These are phyloP conservation scores for Aepyceros melampus DNA, from an alignment of 2,113 vertebrate species.

Conservation along the genomic window DNA sequence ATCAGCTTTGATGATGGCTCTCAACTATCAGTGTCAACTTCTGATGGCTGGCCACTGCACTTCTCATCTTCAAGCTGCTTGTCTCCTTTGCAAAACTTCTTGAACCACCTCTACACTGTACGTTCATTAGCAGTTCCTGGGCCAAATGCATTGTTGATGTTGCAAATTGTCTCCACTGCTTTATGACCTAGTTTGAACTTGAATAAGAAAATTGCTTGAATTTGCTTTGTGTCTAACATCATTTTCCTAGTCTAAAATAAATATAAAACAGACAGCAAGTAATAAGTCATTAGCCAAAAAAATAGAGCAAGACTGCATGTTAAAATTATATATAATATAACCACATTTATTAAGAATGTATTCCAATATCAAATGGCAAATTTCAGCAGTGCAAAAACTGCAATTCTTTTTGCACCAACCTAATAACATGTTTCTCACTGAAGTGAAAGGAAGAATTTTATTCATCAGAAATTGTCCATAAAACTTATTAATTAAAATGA, in stretches of 20 bases:
- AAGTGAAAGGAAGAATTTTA: background rate
- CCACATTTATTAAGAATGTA: background rate
- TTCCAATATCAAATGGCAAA: background rate
- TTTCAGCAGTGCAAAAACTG: background rate
- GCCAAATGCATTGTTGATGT: background rate
- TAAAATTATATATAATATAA: background rate
- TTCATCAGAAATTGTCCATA: background rate
- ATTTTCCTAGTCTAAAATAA: background rate
- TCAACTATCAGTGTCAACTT: background rate
- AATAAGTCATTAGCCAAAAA: background rate
- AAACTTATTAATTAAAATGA: background rate
- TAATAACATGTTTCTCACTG: background rate
- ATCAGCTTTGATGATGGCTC: background rate
- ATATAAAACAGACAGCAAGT: background rate
- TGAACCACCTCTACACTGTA: background rate
- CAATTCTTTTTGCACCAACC: background rate
- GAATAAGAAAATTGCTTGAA: background rate
- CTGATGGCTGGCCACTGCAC: background rate
- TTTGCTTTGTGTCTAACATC: background rate
- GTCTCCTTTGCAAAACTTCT: background rate
- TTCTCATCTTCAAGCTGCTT: background rate
- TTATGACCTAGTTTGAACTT: background rate
- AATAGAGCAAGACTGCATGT: background rate
- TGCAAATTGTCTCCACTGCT: background rate
- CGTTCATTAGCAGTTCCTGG: background rate